A percentile compares a stretch with the other conserved stretches of the same genome.
Evolutionary conservation across 2,113 vertebrate genomes (phyloP).

Genomic region (Chamaetylas fuelleborni): DNA sequence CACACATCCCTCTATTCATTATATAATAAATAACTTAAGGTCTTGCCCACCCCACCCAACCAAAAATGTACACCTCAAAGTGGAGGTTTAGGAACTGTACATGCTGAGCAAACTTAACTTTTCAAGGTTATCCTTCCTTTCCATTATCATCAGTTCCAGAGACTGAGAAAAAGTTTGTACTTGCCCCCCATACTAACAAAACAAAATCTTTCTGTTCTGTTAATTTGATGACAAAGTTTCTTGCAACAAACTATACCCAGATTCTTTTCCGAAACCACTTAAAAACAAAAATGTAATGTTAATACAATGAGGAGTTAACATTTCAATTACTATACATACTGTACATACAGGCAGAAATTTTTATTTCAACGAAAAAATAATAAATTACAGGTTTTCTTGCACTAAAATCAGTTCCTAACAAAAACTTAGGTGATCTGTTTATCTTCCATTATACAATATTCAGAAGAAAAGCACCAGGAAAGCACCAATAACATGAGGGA

Average conservation of each 20-base stretch:
- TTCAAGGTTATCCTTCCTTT: neutral
- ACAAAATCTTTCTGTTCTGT: neutral
- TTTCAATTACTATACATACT: neutral
- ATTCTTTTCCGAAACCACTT: neutral
- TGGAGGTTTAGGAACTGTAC: neutral
- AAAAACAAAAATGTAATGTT: neutral
- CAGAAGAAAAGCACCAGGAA: neutral
- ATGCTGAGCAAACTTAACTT: neutral
- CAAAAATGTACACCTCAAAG: neutral
- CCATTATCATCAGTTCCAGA: neutral
- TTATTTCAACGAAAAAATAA: neutral
- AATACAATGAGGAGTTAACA: neutral
- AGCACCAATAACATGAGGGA: neutral
- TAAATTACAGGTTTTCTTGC: neutral
- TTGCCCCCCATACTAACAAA: neutral
- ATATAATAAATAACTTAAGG: neutral
- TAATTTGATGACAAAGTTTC: neutral
- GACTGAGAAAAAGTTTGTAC: neutral
- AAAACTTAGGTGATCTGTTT: neutral
- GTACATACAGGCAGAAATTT: neutral
- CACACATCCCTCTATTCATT: neutral
- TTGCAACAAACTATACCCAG: neutral
- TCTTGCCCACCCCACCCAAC: accelerated
- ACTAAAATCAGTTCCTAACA: neutral
- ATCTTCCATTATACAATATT: neutral